Evolutionary conservation across 1,140 invertebrate species (phyloP), one percentile per base, ranked within the genome.

Genomic region (Mizuhopecten yessoensis): DNA sequence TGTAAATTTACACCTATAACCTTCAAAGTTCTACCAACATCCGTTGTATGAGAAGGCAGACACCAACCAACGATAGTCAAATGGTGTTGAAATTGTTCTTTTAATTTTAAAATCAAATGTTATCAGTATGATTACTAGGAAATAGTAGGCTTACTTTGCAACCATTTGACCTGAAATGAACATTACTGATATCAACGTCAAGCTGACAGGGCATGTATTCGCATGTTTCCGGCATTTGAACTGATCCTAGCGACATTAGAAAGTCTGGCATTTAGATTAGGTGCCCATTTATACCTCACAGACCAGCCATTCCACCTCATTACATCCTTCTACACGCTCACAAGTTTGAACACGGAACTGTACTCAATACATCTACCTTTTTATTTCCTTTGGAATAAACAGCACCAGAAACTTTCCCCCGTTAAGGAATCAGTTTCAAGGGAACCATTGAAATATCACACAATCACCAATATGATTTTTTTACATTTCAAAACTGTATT

Each of bases 261-360:
- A 75, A 75, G 57, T 75, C 57, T 75, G 57, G 57, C n/a, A 75
- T 75, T 75, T 75, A 75, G 57, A 75, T 75, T 75, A 75, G 57
- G 57, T 29, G 57, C 9, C 57, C 57, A 75, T 11, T 75, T 75
- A 5, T 75, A 75, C 57, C 57, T 75, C 17, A 75, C 57, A 75
- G 57, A 3, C n/a, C 57, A 75, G 11, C 57, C 57, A 75, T 75
- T 75, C 57, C n/a, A 29, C 23, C 57, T 75, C 57, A 75, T 75
- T 75, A 75, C 57, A 75, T 75, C 23, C 57, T 75, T 75, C 57
- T 75, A 75, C 57, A 29, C 7, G 57, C 57, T 75, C 57, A 75
- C 57, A 75, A 75, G 57, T 75, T 75, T 75, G 57, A 75, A 75
- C 57, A 75, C n/a, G 57, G 57, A 75, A 75, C 57, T 75, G 23